phyloP scores from a whole-genome alignment of 2,113 vertebrate species.

The Capra hircus region DNA sequence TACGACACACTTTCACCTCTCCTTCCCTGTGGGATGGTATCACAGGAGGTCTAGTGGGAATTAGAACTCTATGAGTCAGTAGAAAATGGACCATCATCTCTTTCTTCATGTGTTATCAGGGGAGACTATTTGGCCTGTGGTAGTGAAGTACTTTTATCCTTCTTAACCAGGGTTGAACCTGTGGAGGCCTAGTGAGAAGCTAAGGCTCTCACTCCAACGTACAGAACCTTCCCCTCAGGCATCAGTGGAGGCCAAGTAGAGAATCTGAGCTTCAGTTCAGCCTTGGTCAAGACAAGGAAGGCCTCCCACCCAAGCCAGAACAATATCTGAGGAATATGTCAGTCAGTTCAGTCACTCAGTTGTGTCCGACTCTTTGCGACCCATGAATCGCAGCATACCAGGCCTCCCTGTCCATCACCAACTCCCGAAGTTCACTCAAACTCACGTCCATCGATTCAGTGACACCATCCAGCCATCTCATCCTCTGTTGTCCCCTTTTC shows the following conservation, averaged over 20 bases:
- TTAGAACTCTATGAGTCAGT: neutral
- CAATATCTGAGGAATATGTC: neutral
- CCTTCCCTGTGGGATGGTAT: rapidly evolving
- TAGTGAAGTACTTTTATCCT: neutral
- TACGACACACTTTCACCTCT: neutral
- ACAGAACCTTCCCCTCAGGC: neutral
- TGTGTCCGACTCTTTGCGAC: rapidly evolving
- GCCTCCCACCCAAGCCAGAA: neutral
- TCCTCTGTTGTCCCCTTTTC: no score
- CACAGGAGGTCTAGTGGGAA: neutral
- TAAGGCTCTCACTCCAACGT: neutral
- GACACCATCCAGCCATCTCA: no score
- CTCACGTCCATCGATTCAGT: rapidly evolving
- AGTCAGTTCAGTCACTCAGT: no score
- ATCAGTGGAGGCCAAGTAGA: neutral
- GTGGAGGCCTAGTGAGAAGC: rapidly evolving
- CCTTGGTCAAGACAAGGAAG: neutral
- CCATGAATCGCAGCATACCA: no score
- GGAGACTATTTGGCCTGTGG: neutral
- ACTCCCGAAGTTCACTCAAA: rapidly evolving
- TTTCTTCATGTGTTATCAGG: neutral
- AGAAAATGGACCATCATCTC: neutral
- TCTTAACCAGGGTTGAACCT: neutral
- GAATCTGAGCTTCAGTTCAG: neutral
- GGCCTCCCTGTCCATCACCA: no score